Percentiles rank a stretch among this genome's conserved stretches.
These are phyloP conservation scores for Drosophila kuntzei DNA, from an alignment of 2,888 invertebrate species.

Conservation along the genomic window DNA sequence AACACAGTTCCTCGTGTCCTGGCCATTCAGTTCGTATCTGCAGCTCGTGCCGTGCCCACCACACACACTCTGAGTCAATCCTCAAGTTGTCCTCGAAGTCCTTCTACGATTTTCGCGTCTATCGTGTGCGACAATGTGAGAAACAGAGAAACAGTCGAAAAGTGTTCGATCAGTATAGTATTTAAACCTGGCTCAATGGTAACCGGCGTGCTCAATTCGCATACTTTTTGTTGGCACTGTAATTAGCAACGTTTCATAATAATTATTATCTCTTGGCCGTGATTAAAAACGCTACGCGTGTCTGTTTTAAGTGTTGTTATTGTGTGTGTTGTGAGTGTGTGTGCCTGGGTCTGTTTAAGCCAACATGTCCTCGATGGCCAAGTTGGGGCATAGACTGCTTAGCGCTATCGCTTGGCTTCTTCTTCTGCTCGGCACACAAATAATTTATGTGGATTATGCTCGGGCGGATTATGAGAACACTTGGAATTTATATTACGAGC, in stretches of 20 bases:
- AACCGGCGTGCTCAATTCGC: slow-evolving; percentile 40
- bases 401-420: slow-evolving; percentile 56
- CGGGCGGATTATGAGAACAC: slow-evolving; percentile 88
- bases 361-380: slow-evolving; percentile 45
- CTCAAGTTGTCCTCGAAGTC: slow-evolving; percentile 1
- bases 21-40: slow-evolving; percentile 73
- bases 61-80: slow-evolving; percentile 6
- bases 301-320: neutral
- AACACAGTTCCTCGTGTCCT: slow-evolving; percentile 71
- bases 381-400: slow-evolving; percentile 47
- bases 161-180: slow-evolving; percentile 39
- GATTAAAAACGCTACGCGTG: neutral
- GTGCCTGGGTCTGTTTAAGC: slow-evolving; percentile 21
- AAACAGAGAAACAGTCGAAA: slow-evolving; percentile 31
- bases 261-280: neutral
- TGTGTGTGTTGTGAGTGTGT: slow-evolving; percentile 6
- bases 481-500: slow-evolving; percentile 91
- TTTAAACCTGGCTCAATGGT: slow-evolving; percentile 50
- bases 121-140: slow-evolving; percentile 53
- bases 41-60: slow-evolving; percentile 63
- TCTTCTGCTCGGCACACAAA: slow-evolving; percentile 62
- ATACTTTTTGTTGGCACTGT: slow-evolving; percentile 37
- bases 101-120: slow-evolving; percentile 16
- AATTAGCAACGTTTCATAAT: slow-evolving; percentile 10
- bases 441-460: slow-evolving; percentile 85